Conservation (phyloP, 1,140 invertebrate genomes). For the Pantala flavescens region DNA sequence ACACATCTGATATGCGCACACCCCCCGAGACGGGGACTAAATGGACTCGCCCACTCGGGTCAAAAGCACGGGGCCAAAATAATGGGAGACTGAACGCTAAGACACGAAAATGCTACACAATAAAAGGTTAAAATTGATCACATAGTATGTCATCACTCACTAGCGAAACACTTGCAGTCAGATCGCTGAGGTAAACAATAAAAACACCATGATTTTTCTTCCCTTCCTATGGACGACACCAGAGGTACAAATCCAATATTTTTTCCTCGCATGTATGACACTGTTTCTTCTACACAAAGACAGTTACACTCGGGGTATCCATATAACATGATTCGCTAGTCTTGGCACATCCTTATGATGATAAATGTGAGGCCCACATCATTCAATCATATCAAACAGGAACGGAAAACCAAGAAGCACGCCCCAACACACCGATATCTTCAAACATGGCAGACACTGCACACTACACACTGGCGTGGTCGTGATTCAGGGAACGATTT, state of each 20-base stretch:
- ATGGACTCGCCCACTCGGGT: slow-evolving; percentile 23
- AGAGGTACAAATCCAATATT: slow-evolving; percentile 17
- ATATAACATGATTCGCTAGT: slow-evolving; percentile 18
- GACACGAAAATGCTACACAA: slow-evolving; percentile 15
- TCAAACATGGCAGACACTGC: slow-evolving; percentile 23
- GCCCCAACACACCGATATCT: slow-evolving; percentile 19
- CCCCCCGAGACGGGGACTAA: slow-evolving; percentile 19
- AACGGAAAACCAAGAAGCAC: slow-evolving; percentile 20
- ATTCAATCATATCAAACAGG: slow-evolving; percentile 20
- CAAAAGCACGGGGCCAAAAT: slow-evolving; percentile 23
- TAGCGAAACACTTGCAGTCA: slow-evolving; percentile 12
- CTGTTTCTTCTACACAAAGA: slow-evolving; percentile 17
- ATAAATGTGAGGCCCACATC: slow-evolving; percentile 17
- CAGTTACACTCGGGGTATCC: slow-evolving; percentile 15
- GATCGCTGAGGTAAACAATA: slow-evolving; percentile 15
- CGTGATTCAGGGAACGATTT: slow-evolving; percentile 17
- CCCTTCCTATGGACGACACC: slow-evolving; percentile 12
- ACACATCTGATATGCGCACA: slow-evolving; percentile 21
- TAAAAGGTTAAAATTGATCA: slow-evolving; percentile 16
- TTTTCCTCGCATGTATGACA: slow-evolving; percentile 19
- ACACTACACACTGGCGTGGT: slow-evolving; percentile 21
- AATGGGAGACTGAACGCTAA: slow-evolving; percentile 15
- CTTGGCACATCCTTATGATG: slow-evolving; percentile 13
- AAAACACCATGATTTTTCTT: slow-evolving; percentile 12
- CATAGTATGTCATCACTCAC: slow-evolving; percentile 7